A percentile compares a stretch with the other conserved stretches of the same genome.
Conservation (phyloP, 2,797 vertebrate species). For the Furcifer pardalis region DNA sequence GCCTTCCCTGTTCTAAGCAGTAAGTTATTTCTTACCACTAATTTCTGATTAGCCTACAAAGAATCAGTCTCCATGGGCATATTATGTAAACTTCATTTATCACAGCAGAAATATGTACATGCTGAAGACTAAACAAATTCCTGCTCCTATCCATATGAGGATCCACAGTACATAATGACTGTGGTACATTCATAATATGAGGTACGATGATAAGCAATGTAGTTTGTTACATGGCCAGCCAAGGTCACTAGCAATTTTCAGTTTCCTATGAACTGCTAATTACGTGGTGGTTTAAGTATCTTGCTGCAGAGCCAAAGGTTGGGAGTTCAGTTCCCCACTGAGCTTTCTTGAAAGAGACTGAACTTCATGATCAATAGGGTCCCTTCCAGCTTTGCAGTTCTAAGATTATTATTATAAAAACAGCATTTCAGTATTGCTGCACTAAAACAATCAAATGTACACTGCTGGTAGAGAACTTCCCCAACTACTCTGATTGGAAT, state of each 20-base stretch:
- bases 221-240: neutral
- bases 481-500: constrained; percentile 49
- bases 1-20: neutral
- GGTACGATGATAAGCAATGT: neutral
- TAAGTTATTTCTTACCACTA: neutral
- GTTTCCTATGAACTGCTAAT: constrained; percentile 13
- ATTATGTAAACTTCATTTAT: neutral
- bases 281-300: too few species aligned
- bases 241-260: neutral
- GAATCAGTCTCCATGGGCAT: neutral
- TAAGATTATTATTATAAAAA: too few species aligned
- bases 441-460: constrained; percentile 53
- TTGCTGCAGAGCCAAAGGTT: too few species aligned
- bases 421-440: neutral
- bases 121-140: neutral
- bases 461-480: constrained; percentile 68
- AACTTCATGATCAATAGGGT: too few species aligned
- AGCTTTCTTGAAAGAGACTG: too few species aligned
- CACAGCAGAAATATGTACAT: neutral
- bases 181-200: neutral
- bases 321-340: too few species aligned
- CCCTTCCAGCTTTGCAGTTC: too few species aligned
- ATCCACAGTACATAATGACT: neutral
- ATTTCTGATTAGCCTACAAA: neutral
- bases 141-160: neutral